Base-by-base conservation (phyloP, 2,113 vertebrate genomes). In the Bufo gargarizans region DNA sequence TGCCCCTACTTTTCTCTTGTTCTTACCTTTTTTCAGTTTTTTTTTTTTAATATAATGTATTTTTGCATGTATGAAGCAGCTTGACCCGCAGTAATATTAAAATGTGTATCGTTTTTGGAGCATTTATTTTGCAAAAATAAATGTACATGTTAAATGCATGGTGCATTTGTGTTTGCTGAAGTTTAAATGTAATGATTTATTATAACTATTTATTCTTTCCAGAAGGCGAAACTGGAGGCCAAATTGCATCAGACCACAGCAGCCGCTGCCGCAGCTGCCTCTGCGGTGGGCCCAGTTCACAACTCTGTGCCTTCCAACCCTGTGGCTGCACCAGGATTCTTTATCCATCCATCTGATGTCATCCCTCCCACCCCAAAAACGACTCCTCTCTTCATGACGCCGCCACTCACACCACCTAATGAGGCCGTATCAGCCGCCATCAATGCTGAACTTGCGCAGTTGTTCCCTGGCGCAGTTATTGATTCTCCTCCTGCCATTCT, bases 181-280 rank as follows among this genome's bases (percentile, higher is more conserved):
- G 14, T 58, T 72, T 22, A 77, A 45, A 77, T 78, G 65, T 56
- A 53, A 77, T 77, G 12, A 6, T 86, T 58, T 58, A 33, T 33
- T 33, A 33, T 33, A 33, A 33, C 33, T 0, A 53, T 9, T 77
- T 76, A 55, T 22, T 89, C 90, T 81, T 85, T 91, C 89, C 95
- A 99, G 98, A 99, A 99, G 92, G 98, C 98, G 56, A 99, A 99
- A 91, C 95, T 99, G 92, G 98, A 99, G 94, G 98, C 98, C 90
- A 99, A 99, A 92, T 94, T 99, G 69, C 98, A 99, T 91, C 98
- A 99, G 96, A 99, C 98, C 77, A 99, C 98, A 86, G 97, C 98
- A 45, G 97, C 97, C 0, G 96, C 95, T 0, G 95, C 94, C 0
- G 93, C 95, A 13, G 92, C 96, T 53, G 95, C 96, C 86, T 95